Conservation (phyloP, 35 echinoderm and acorn worm genomes). For the Ophiothrix spiculata region DNA sequence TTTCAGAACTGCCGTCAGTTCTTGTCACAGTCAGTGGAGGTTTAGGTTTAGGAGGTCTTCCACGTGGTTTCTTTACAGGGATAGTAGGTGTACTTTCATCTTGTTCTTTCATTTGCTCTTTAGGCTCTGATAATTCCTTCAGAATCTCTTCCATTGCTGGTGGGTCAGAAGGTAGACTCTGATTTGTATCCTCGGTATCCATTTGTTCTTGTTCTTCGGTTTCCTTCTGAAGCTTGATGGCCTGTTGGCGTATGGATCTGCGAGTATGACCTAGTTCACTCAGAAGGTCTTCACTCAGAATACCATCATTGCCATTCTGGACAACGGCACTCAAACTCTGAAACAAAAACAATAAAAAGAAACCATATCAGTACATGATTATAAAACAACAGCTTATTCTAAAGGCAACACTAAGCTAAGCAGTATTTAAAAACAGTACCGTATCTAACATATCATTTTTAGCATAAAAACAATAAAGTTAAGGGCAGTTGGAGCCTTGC, state of each 20-base stretch:
- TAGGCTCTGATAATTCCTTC: neutral
- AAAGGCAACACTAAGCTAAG: too few relatives aligned
- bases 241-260: neutral
- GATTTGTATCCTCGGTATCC: neutral
- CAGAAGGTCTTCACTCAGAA: neutral
- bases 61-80: neutral
- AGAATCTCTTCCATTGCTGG: neutral
- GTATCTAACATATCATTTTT: too few relatives aligned
- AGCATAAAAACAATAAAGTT: too few relatives aligned
- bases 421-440: too few relatives aligned
- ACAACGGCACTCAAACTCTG: neutral
- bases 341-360: neutral
- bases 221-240: conserved; percentile 8
- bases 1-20: neutral
- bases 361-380: too few relatives aligned
- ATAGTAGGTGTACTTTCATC: neutral
- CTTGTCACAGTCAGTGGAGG: neutral
- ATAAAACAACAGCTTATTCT: too few relatives aligned
- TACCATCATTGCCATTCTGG: neutral
- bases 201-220: neutral
- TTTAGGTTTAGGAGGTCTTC: neutral
- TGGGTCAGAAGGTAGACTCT: neutral
- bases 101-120: neutral
- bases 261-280: neutral
- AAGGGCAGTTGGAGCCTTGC: too few relatives aligned